Conservation (phyloP, 2,888 invertebrate species). For the Trichopoda pennipes region DNA sequence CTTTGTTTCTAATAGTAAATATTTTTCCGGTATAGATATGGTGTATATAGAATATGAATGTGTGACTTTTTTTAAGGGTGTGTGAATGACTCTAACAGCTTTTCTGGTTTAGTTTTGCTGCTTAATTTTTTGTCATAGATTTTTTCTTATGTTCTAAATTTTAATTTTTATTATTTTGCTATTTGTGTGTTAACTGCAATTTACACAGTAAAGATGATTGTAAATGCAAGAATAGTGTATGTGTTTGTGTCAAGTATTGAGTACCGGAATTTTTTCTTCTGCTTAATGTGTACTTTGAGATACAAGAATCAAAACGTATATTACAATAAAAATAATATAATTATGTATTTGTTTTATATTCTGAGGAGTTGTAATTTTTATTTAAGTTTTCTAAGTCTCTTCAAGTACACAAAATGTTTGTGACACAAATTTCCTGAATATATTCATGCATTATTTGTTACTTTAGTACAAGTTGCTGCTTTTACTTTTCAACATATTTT, state of each 20-base stretch:
- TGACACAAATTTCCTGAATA: conserved; percentile 76
- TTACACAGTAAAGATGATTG: conserved; percentile 60
- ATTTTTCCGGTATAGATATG: conserved; percentile 44
- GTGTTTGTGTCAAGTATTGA: conserved; percentile 58
- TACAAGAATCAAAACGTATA: conserved; percentile 6
- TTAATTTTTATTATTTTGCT: conserved; percentile 33
- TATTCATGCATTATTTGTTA: conserved; percentile 20
- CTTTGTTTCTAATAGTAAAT: conserved; percentile 45
- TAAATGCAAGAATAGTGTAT: conserved; percentile 37
- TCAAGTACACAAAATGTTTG: conserved; percentile 77
- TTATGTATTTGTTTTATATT: conserved; percentile 29
- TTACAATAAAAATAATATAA: conserved; percentile 45
- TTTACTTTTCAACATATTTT: conserved; percentile 32
- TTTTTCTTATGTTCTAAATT: conserved; percentile 28
- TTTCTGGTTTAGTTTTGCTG: conserved; percentile 35
- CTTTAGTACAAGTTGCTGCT: conserved; percentile 2
- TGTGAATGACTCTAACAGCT: conserved; percentile 59
- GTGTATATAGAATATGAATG: background rate
- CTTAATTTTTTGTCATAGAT: conserved; percentile 14
- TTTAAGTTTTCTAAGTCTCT: conserved; percentile 65
- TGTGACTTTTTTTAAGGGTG: background rate
- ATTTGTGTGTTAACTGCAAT: conserved; percentile 67
- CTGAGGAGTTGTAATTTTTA: background rate
- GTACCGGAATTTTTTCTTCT: conserved; percentile 36
- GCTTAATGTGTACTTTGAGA: conserved; percentile 25